Evolutionary conservation across 2,888 invertebrate genomes (phyloP).

Genomic region (Habrosyne pyritoides): DNA sequence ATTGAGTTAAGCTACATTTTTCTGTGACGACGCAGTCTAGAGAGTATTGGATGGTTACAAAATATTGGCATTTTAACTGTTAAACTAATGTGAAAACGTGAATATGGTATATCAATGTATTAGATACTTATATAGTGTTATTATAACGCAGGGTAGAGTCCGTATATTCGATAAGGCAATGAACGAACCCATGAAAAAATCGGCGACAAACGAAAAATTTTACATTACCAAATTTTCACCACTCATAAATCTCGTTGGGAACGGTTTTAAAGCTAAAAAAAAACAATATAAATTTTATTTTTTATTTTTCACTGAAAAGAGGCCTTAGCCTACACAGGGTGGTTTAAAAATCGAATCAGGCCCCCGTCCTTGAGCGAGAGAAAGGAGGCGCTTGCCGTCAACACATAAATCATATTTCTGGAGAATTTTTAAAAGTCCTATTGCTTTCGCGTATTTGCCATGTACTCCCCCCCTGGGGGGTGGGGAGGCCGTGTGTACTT

Average conservation of each 20-base stretch:
- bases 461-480: conserved; percentile 74
- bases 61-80: too few species aligned
- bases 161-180: too few species aligned
- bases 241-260: conserved; percentile 25
- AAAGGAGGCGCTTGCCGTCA: conserved; percentile 78
- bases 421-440: conserved; percentile 84
- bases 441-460: conserved; percentile 84
- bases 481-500: conserved; percentile 77
- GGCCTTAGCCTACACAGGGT: conserved; percentile 59
- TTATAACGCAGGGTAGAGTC: too few species aligned
- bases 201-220: too few species aligned
- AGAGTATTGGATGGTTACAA: too few species aligned
- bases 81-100: too few species aligned
- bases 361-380: conserved; percentile 76
- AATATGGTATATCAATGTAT: too few species aligned
- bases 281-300: conserved; percentile 50
- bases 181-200: too few species aligned
- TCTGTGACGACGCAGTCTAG: too few species aligned
- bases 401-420: conserved; percentile 84
- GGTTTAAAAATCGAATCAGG: conserved; percentile 83
- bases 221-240: too few species aligned
- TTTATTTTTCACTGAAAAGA: conserved; percentile 42
- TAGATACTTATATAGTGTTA: too few species aligned
- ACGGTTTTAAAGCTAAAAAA: conserved; percentile 37
- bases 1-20: too few species aligned